Evolutionary conservation across 2,888 invertebrate species (phyloP).

Genomic region (Cyclophora punctaria): DNA sequence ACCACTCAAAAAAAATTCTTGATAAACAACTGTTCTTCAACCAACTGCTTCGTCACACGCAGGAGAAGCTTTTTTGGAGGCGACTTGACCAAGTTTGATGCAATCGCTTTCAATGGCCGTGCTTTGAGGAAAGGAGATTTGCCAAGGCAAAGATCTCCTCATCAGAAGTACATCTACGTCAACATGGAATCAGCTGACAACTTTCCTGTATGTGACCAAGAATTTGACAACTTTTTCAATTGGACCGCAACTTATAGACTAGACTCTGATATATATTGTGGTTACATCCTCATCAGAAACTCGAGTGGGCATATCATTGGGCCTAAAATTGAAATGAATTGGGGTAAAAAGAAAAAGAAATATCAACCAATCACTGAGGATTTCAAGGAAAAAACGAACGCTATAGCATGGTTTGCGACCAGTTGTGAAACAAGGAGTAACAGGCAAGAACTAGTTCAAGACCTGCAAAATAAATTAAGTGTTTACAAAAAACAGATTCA

Average conservation of each 20-base stretch:
- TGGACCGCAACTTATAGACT: constrained; percentile 61
- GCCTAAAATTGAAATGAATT: constrained; percentile 39
- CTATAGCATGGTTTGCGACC: constrained; percentile 61
- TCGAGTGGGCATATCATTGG: constrained; percentile 39
- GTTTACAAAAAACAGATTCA: constrained; percentile 51
- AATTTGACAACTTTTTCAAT: constrained; percentile 55
- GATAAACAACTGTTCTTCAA: constrained; percentile 42
- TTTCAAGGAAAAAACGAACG: constrained; percentile 24
- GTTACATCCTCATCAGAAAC: constrained; percentile 48
- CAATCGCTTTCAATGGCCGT: constrained; percentile 54
- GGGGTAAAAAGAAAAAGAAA: constrained; percentile 17
- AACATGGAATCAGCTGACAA: constrained; percentile 59
- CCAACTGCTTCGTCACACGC: constrained; percentile 51
- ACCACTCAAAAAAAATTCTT: constrained; percentile 47
- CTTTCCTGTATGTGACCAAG: constrained; percentile 40
- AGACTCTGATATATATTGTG: constrained; percentile 52
- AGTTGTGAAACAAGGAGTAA: constrained; percentile 44
- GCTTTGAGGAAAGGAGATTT: constrained; percentile 27
- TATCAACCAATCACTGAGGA: constrained; percentile 26
- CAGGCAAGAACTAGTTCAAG: constrained; percentile 32
- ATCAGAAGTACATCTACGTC: constrained; percentile 57
- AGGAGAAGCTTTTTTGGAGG: constrained; percentile 36
- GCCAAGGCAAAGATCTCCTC: constrained; percentile 35
- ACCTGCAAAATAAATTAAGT: constrained; percentile 33
- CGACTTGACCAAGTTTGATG: constrained; percentile 46